Base-by-base conservation (phyloP, 2,113 vertebrate species). In the Nipponia nippon region DNA sequence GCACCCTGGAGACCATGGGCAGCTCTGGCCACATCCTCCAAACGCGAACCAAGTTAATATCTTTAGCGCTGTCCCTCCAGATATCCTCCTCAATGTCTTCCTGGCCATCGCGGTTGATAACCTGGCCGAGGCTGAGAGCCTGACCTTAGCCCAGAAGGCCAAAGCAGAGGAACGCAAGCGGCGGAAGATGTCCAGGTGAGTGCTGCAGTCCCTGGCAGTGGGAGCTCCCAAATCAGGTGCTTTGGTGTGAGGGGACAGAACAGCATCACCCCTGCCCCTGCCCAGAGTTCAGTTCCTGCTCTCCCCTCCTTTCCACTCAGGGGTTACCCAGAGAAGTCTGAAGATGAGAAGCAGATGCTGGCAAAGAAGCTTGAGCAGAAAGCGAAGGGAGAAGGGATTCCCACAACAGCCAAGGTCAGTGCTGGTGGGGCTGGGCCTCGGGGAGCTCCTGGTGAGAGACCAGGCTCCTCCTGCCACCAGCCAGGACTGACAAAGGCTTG, bases 51-150 rank as follows among this genome's bases (percentile, higher is more conserved):
- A 27, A 14, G 8, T 40, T 49, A 13, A 7, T 32, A 16, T 98
- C 98, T 99, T 99, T 95, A 99, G 97, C 94, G 1, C 13, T 8
- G 17, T 12, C 23, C n/a, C 13, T 72, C 23, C 66, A 99, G 99
- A 99, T 46, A 99, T 99, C 98, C 99, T 99, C 61, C 98, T 99
- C 76, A 99, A 99, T 18, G 99, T 99, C 67, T 99, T 99, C 97
- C 97, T 99, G 98, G 99, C 99, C 95, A 99, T 99, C 0, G 99
- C 99, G 0, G 99, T 99, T 2, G 99, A 99, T 97, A 99, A 99
- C 97, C 98, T 99, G 87, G 99, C 99, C 0, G 99, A 99, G 90
- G 99, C 99, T 0, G 99, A 99, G 97, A 99, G 99, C 94, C 97
- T 99, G 92, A 99, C 99, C 1, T 98, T 99, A 7, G 99, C 99